Conservation (phyloP, 2,888 invertebrate species). For the Adelphocoris suturalis region DNA sequence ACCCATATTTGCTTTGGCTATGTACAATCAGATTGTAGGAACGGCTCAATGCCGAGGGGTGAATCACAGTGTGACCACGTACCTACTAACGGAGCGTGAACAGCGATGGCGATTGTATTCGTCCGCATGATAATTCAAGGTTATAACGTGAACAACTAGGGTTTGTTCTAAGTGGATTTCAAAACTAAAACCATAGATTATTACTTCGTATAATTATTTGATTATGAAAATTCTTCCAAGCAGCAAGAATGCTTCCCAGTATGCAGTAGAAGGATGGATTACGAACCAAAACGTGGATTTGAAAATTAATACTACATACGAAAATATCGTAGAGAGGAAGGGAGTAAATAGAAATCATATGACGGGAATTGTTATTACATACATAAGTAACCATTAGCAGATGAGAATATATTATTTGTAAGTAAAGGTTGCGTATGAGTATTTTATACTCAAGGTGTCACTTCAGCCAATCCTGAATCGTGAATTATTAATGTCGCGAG, state of each 20-base stretch:
- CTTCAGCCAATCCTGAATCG: no score
- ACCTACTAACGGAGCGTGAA: not conserved
- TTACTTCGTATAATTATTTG: no score
- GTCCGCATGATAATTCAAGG: no score
- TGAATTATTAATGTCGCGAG: conserved; percentile 34
- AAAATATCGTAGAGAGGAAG: not conserved
- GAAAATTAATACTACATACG: no score
- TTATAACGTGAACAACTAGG: not conserved
- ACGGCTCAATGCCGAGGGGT: not conserved
- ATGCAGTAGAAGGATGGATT: no score
- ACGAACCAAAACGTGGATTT: not conserved
- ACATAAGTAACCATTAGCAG: no score
- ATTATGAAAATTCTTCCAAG: no score
- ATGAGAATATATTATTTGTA: not conserved
- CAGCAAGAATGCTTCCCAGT: no score
- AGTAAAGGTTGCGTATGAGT: not conserved
- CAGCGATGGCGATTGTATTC: not conserved
- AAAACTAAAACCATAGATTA: no score
- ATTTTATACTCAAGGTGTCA: not conserved
- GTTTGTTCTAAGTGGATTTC: no score
- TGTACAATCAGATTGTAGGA: not conserved
- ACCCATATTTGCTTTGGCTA: not conserved
- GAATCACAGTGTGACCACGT: not conserved
- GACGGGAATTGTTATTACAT: not conserved
- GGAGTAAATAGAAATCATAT: not conserved